Evolutionary conservation across 2,888 invertebrate genomes (phyloP), one percentile per base, ranked within the genome.

Genomic region (Drosophila dives): DNA sequence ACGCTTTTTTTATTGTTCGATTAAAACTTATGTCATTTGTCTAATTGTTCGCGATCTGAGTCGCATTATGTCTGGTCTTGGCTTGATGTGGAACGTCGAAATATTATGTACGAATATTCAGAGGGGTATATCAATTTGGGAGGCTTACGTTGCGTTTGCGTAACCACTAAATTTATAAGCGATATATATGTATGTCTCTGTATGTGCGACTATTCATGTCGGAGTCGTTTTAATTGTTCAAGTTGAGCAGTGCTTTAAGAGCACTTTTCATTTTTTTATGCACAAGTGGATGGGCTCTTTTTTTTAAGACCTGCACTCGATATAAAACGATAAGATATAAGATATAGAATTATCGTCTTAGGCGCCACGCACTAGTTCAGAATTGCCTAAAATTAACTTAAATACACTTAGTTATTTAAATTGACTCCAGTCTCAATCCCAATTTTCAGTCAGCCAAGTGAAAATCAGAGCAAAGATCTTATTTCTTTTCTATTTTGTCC

Each of bases 281-380:
- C 32, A 45, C 12, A 53, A 53, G 53, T 48, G 32, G 33, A 49
- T n/a, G 33, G n/a, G 34, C 33, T 53, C 17, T 40, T 29, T 15
- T 20, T 53, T 15, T 29, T 29, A 29, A 20, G 53, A 34, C 34
- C 53, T 36, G 20, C 34, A 20, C 15, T 20, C 34, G 45, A 42
- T 33, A 33, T 26, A 6, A 23, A 29, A 15, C 56, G 20, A 58
- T 42, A 32, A 33, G 42, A n/a, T n/a, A n/a, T n/a, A n/a, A n/a
- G n/a, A n/a, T n/a, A n/a, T n/a, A n/a, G n/a, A 55, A 33, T 64
- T 33, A 38, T 36, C 36, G 56, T 12, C 12, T n/a, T 1, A 48
- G 29, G 53, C 23, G 68, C 55, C 45, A 70, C 70, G 70, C 68
- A 71, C 70, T 36, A 50, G 50, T 70, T 70, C 55, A 56, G 62